These are phyloP conservation scores for Acropora tenuis DNA, from an alignment of 64 coral and sea anemone genomes.

Conservation along the genomic window DNA sequence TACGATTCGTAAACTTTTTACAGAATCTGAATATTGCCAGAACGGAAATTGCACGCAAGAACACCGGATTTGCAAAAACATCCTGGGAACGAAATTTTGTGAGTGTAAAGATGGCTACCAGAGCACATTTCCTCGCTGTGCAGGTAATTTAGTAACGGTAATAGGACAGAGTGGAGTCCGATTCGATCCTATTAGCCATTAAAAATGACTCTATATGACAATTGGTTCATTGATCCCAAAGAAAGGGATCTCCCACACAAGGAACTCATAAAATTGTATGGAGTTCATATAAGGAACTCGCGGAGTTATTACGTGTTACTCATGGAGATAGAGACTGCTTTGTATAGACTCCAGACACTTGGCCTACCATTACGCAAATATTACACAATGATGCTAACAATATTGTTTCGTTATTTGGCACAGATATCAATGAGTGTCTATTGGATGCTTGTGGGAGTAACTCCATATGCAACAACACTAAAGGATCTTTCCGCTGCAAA, in stretches of 20 bases:
- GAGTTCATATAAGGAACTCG: neutral
- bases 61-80: slow-evolving; percentile 3
- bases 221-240: too few relatives aligned
- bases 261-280: too few relatives aligned
- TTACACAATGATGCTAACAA: too few relatives aligned
- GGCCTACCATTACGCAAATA: neutral
- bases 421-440: neutral
- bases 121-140: too few relatives aligned
- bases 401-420: neutral
- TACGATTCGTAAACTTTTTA: neutral
- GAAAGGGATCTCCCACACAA: too few relatives aligned
- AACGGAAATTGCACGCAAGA: neutral
- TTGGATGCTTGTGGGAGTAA: neutral
- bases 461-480: neutral
- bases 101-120: neutral
- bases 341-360: too few relatives aligned
- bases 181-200: too few relatives aligned
- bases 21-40: neutral
- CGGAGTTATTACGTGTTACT: neutral
- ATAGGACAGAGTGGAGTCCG: too few relatives aligned
- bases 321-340: neutral
- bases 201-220: too few relatives aligned
- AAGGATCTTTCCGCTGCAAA: neutral
- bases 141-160: neutral
- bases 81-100: neutral